Base-by-base conservation (phyloP, 1,140 invertebrate species). In the Ptiloglossa arizonensis region DNA sequence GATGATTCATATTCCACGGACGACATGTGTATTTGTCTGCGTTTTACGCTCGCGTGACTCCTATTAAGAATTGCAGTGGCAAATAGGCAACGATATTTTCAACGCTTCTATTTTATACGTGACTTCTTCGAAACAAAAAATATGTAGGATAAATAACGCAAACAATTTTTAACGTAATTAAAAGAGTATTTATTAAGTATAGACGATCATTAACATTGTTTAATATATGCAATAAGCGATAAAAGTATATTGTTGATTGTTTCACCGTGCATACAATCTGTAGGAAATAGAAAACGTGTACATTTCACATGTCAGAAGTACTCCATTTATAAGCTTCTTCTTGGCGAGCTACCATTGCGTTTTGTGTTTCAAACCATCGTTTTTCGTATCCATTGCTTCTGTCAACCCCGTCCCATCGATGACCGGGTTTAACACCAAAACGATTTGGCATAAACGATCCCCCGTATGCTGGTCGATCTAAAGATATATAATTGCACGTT, bases 351-450 rank as follows among this genome's bases (percentile, higher is more conserved):
- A 95, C 95, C 82, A 94, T 95, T 8, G 96, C 94, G 86, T 96
- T 97, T 81, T 95, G 94, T 32, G 95, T 94, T 22, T 96, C 94
- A 90, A 99, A 98, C 93, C 96, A 97, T 88, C 97, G 96, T 87
- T 96, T 96, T 90, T 99, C 99, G 91, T 98, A 99, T 0, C 99
- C 99, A 93, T 97, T 99, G 5, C 98, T 99, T 29, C 99, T 93
- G 89, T 99, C 98, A 0, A 99, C 98, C 1, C 99, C 99, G 92
- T 99, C 99, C 99, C 99, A 99, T 48, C 98, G 93, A 91, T 98
- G 96, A 0, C 99, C 99, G 0, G 99, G 99, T 62, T 93, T 92
- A 75, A 99, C 98, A 50, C 95, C 95, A 93, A 96, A 99, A 13
- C 99, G 94, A 93, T 99, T 99, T 52, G 97, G 97, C 50, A 96